Base-by-base conservation (phyloP, 2,113 vertebrate species). In the Gadus chalcogrammus region DNA sequence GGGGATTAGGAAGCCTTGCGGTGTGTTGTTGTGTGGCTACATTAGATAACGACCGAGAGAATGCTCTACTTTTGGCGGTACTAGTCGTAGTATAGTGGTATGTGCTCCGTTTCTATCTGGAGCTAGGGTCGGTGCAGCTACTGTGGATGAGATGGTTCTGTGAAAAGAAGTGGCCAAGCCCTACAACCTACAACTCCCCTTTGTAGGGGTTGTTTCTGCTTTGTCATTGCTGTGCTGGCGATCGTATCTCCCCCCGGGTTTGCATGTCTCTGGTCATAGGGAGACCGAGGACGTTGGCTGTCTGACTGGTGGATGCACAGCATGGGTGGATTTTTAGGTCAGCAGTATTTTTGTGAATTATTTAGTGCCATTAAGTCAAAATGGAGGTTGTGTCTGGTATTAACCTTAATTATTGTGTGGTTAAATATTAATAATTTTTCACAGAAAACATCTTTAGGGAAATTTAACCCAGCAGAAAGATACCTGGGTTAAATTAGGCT, bases 151-250 rank as follows among this genome's bases (percentile, higher is more conserved):
- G 76, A 60, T 79, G 73, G 69, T 76, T 62, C n/a, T 65, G 63
- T 81, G 15, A 61, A 31, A 82, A 80, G 73, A 69, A 65, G 61
- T 62, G 77, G 77, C 64, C 74, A 60, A 79, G 77, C 35, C 13
- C 15, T 22, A 52, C 24, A 58, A 76, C 63, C 15, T 27, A 52
- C 20, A 58, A 76, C 63, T 67, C 56, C 27, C 73, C 28, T 75
- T 66, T 48, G 28, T 76, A 71, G 60, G 64, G 67, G 56, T 35
- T 15, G 75, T 76, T 82, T 82, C 18, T 85, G 84, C 75, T 71
- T 69, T 79, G 79, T 88, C 80, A 86, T 80, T 78, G 72, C 64
- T 71, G 68, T 74, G 66, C 18, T 74, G 72, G 73, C 63, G 27
- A 73, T 75, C 27, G 20, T 31, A 35, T 64, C 48, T 31, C n/a